phyloP scores from a whole-genome alignment of 2,113 vertebrate species.

The cat (Felis catus) region DNA sequence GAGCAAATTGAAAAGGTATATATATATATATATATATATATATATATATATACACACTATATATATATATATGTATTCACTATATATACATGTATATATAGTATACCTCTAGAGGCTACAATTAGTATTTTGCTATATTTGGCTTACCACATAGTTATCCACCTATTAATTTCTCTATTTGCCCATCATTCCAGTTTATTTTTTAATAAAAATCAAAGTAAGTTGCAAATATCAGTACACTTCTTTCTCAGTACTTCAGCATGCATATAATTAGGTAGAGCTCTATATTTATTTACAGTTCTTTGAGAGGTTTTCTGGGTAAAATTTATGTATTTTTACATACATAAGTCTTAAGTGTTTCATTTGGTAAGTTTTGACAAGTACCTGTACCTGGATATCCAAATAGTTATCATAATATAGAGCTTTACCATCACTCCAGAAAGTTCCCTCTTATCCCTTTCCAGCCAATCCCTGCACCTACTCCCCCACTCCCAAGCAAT shows the following conservation, averaged over 20 bases:
- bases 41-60: too few relatives aligned
- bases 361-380: background rate
- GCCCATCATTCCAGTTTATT: background rate
- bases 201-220: slow-evolving; percentile 10
- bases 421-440: background rate
- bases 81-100: background rate
- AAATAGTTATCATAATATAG: background rate
- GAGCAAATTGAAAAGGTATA: background rate
- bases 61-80: too few relatives aligned
- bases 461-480: background rate
- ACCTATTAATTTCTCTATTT: background rate
- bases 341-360: background rate
- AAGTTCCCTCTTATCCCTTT: background rate
- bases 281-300: background rate
- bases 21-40: background rate
- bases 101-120: background rate
- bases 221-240: background rate
- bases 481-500: background rate
- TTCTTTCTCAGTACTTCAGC: background rate
- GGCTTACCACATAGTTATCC: background rate
- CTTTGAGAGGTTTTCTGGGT: background rate
- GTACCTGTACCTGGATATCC: background rate
- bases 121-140: background rate
- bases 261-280: background rate
- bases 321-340: background rate